These are phyloP conservation scores for Drosophila pseudotalamancana DNA, from an alignment of 2,888 invertebrate genomes.

Conservation along the genomic window DNA sequence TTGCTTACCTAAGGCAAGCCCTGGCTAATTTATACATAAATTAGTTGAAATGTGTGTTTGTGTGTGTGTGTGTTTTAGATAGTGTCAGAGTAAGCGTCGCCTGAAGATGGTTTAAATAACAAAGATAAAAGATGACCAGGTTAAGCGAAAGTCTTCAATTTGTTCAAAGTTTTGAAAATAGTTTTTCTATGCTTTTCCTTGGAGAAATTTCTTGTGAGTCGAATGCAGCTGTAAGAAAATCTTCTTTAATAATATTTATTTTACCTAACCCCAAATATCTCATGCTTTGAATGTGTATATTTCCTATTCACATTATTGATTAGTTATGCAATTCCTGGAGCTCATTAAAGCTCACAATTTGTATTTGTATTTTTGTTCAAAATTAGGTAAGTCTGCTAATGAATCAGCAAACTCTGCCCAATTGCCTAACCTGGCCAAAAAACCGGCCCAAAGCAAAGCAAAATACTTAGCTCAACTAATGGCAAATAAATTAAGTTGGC, in stretches of 20 bases:
- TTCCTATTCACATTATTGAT: neutral
- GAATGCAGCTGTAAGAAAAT: too few species aligned
- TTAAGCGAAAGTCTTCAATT: slow-evolving; percentile 10
- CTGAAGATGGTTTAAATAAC: slow-evolving; percentile 26
- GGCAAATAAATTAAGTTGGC: slow-evolving; percentile 77
- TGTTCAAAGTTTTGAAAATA: slow-evolving; percentile 11
- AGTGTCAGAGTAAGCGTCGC: slow-evolving; percentile 13
- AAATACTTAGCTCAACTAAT: slow-evolving; percentile 56
- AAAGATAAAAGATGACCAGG: slow-evolving; percentile 29
- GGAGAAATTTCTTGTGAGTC: too few species aligned
- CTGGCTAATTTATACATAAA: slow-evolving; percentile 71
- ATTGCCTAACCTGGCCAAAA: slow-evolving; percentile 17
- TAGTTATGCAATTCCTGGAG: neutral
- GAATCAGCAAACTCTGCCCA: slow-evolving; percentile 1
- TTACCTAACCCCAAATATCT: neutral
- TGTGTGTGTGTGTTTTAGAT: neutral
- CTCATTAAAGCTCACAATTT: neutral
- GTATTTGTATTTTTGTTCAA: neutral
- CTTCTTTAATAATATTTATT: neutral
- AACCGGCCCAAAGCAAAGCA: slow-evolving; percentile 2
- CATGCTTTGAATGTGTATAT: too few species aligned
- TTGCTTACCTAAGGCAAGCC: slow-evolving; percentile 60
- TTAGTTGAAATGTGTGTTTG: slow-evolving; percentile 42
- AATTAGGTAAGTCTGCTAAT: slow-evolving; percentile 3
- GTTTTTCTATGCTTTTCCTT: neutral